A percentile compares a stretch with the other conserved stretches of the same genome.
Evolutionary conservation across 1,140 invertebrate genomes (phyloP).

Genomic region (Matsumurasca onukii): DNA sequence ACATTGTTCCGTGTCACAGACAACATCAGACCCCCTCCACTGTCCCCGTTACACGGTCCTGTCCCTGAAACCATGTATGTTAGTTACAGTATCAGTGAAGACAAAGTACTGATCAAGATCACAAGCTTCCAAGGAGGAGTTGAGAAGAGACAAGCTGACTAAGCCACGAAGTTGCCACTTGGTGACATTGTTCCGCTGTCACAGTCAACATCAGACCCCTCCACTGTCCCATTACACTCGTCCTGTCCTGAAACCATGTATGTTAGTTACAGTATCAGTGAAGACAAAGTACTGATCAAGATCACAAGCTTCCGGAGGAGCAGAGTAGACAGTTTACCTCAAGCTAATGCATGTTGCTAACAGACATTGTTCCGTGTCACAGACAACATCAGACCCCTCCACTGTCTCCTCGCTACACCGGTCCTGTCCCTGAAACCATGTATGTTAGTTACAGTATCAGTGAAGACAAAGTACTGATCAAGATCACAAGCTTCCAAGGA

Average conservation of each 20-base stretch:
- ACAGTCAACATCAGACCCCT: constrained; percentile 53
- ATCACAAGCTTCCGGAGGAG: constrained; percentile 50
- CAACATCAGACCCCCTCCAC: constrained; percentile 57
- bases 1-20: constrained; percentile 40
- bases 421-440: constrained; percentile 44
- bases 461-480: constrained; percentile 55
- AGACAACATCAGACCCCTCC: constrained; percentile 55
- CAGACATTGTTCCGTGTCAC: constrained; percentile 38
- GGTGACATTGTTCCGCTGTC: constrained; percentile 36
- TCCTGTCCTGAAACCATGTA: constrained; percentile 46
- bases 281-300: constrained; percentile 55
- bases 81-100: constrained; percentile 54
- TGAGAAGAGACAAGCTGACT: constrained; percentile 53
- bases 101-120: constrained; percentile 55
- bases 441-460: constrained; percentile 48
- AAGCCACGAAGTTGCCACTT: constrained; percentile 57
- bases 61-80: constrained; percentile 28
- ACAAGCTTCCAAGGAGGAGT: constrained; percentile 49
- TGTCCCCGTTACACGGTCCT: constrained; percentile 60
- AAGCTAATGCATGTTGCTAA: constrained; percentile 53
- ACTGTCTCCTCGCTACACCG: constrained; percentile 57
- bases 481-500: constrained; percentile 51
- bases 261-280: constrained; percentile 56
- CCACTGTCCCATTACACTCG: constrained; percentile 61
- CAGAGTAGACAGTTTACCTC: constrained; percentile 56